Evolutionary conservation across 1,140 invertebrate genomes (phyloP), one percentile per base, ranked within the genome.

Genomic region (Aphaenogaster rudis): DNA sequence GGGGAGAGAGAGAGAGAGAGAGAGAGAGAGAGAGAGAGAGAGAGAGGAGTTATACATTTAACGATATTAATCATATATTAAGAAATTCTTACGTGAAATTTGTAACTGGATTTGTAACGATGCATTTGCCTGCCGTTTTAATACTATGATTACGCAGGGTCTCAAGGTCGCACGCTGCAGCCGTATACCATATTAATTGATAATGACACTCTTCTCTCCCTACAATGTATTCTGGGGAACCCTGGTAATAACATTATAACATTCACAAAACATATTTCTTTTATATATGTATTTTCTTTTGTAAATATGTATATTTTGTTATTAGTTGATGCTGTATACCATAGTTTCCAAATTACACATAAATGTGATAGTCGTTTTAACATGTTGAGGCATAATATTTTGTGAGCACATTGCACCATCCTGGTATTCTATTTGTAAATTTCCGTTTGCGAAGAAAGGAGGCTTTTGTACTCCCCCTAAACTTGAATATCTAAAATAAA

Each of bases 361-460:
- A 85, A 95, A 95, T 72, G 33, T 80, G 63, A 95, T 94, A 33
- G 92, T 93, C 1, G 94, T 93, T 86, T 89, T 71, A 52, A 91
- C 86, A 48, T 93, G 69, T 54, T 48, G 69, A 36, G 0, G 7
- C 50, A 13, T 7, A 42, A 39, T 36, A 45, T 67, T 48, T 15
- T 17, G 5, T 2, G 8, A 28, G 67, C 94, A 94, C 0, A 94
- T 15, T 48, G 9, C 45, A 33, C 95, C 95, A 39, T 86, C 8
- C 11, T 88, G 48, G 57, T 95, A 95, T n/a, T 82, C 88, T 50
- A 95, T 39, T 84, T 87, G 91, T 36, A 95, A 81, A 21, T 15
- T 76, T 36, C 88, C 88, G 80, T 93, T 80, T 33, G 86, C 79
- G 39, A 93, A 86, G 57, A 52, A 9, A 15, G 80, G 89, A 66